Percentiles rank a stretch among this genome's conserved stretches.
phyloP scores from a whole-genome alignment of 2,113 vertebrate genomes.

The Furnarius figulus region DNA sequence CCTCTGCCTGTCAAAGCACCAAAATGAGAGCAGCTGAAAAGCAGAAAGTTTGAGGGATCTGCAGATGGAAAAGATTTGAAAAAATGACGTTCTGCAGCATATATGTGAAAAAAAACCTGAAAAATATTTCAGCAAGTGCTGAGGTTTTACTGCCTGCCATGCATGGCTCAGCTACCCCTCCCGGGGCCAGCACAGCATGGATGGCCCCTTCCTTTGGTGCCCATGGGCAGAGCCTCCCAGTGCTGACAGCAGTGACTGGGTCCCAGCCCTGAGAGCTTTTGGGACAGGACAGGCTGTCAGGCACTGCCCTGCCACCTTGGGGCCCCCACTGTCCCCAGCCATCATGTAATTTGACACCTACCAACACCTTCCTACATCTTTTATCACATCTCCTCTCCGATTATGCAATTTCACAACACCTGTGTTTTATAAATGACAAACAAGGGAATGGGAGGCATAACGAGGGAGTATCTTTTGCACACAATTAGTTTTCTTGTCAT shows the following conservation, averaged over 20 bases:
- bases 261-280: neutral
- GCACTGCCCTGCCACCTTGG: accelerated
- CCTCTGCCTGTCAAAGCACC: neutral
- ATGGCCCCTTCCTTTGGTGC: neutral
- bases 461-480: neutral
- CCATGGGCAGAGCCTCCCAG: neutral
- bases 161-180: neutral
- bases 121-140: neutral
- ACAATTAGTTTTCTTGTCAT: accelerated
- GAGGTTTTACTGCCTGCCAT: neutral
- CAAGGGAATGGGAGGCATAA: neutral
- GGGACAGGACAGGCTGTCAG: neutral
- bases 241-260: neutral
- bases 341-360: neutral
- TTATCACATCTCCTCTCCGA: neutral
- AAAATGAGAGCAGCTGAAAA: neutral
- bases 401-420: neutral
- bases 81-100: neutral
- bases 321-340: neutral
- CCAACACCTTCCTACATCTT: neutral
- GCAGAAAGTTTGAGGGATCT: neutral
- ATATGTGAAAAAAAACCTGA: neutral
- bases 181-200: neutral
- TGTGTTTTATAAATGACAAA: neutral
- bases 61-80: neutral